Percentiles rank a stretch among this genome's conserved stretches.
Evolutionary conservation across 2,888 invertebrate genomes (phyloP).

Genomic region (Caenorhabditis angaria): DNA sequence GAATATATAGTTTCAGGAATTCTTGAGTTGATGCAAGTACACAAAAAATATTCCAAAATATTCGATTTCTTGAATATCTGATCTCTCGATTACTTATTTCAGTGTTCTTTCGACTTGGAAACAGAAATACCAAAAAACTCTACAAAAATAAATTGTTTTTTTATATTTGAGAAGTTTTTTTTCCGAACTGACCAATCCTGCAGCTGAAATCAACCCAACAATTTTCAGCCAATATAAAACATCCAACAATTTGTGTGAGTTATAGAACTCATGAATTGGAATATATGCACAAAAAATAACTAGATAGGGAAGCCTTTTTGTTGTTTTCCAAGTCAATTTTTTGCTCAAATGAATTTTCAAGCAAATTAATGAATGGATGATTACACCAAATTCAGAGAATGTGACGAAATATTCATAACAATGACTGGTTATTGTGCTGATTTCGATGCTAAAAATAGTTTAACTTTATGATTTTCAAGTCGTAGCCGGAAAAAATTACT

Average conservation of each 20-base stretch:
- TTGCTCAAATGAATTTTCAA: not conserved
- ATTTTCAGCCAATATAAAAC: not conserved
- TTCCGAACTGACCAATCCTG: not conserved
- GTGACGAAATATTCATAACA: not conserved
- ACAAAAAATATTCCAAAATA: not conserved
- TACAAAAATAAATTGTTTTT: not conserved
- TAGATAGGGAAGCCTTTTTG: not conserved
- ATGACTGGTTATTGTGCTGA: not conserved
- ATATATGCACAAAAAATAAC: not conserved
- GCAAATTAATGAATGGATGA: not conserved
- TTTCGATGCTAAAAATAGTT: not conserved
- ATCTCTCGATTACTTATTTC: not conserved
- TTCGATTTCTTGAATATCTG: not conserved
- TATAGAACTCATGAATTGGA: not conserved
- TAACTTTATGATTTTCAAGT: not conserved
- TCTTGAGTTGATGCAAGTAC: not conserved
- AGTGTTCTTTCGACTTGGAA: not conserved
- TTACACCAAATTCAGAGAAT: not conserved
- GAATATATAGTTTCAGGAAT: not conserved
- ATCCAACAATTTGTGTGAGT: not conserved
- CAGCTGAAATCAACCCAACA: not conserved
- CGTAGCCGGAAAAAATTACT: too few relatives aligned
- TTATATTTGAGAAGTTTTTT: too few relatives aligned
- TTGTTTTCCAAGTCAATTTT: not conserved
- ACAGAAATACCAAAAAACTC: not conserved